Base-by-base conservation (phyloP, 1,140 invertebrate species). In the Chironomus tepperi region DNA sequence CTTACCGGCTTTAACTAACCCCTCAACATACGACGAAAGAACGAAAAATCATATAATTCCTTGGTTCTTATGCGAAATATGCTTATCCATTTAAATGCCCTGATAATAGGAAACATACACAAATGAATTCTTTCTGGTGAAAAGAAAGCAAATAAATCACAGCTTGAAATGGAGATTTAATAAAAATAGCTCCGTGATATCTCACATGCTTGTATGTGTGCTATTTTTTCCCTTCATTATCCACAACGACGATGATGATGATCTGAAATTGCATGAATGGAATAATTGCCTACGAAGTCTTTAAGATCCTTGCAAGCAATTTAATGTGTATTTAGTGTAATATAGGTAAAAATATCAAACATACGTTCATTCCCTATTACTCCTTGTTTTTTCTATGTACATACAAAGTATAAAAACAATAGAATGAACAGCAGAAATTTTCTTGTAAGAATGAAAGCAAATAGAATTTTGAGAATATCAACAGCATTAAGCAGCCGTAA, bases 131-230 rank as follows among this genome's bases (percentile, higher is more conserved):
- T 18, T 70, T 16, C 65, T 21, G 65, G 65, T 70, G 65, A 70
- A 70, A 70, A 16, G 18, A 70, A 19, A 21, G 65, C 65, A 70
- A 70, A 70, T 70, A 70, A 70, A 70, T 70, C 65, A 70, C 65
- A 70, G 65, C 65, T 70, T 70, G 65, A 70, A 57, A 70, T 70
- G 65, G 65, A 70, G 65, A 70, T 70, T 70, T 70, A 70, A 70
- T 70, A 70, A 70, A 70, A 70, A 70, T 21, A 70, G 47, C 47
- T 57, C 47, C 47, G 47, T 57, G 47, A 57, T 57, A 57, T 57
- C 47, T 57, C 47, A 57, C 47, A 57, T 57, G 24, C 24, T 34
- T 34, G 24, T 34, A 34, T 34, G 5, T 34, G 47, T 57, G 47
- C 47, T 57, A 34, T 34, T 34, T 34, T n/a, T 57, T 57, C 47